Conservation (phyloP, 2,888 invertebrate species). For the Netelia inedita region DNA sequence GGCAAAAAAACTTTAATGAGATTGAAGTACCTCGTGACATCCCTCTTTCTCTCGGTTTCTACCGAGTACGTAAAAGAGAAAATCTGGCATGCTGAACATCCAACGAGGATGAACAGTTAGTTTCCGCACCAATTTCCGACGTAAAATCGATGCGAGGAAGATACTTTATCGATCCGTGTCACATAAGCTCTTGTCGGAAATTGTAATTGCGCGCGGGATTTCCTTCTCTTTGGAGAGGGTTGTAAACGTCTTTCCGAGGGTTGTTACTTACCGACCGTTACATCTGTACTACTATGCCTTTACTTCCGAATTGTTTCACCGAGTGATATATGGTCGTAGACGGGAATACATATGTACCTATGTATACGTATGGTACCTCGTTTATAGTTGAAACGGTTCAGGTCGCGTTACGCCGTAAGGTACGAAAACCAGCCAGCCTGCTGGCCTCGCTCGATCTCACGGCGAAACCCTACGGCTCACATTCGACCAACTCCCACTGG, state of each 20-base stretch:
- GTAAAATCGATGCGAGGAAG: background rate
- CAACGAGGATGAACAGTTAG: background rate
- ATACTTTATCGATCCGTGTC: background rate
- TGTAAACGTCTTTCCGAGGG: background rate
- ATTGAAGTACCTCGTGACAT: background rate
- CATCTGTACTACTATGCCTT: background rate
- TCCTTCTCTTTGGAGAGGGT: no score
- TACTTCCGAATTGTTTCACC: background rate
- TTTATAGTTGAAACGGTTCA: background rate
- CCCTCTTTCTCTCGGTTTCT: background rate
- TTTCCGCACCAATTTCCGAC: slow-evolving; percentile 11
- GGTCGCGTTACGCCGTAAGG: background rate
- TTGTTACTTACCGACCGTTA: background rate
- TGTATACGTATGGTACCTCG: background rate
- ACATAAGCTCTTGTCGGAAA: background rate
- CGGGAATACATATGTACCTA: background rate
- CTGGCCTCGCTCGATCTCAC: background rate
- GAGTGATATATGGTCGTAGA: background rate
- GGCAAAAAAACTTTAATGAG: background rate
- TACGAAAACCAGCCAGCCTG: background rate
- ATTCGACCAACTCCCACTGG: no score
- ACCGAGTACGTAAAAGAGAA: background rate
- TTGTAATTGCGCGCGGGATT: background rate
- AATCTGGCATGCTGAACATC: background rate
- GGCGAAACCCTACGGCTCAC: no score